Percentiles rank a stretch among this genome's conserved stretches.
These are phyloP conservation scores for Datnioides undecimradiatus DNA, from an alignment of 2,113 vertebrate genomes.

Conservation along the genomic window DNA sequence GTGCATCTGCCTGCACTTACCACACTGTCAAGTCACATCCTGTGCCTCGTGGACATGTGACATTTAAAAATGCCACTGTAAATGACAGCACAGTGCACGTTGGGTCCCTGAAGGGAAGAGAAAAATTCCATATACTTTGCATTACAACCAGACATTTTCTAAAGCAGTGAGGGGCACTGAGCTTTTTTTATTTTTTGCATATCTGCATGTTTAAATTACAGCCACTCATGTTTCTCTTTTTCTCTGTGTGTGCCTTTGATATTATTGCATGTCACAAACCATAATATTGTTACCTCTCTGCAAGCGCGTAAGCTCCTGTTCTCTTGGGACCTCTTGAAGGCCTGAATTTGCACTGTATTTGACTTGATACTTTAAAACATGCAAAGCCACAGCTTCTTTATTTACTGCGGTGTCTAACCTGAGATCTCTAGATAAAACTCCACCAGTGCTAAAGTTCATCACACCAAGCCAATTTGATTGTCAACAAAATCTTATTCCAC, in stretches of 20 bases:
- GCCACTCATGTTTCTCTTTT: neutral
- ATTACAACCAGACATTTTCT: constrained; percentile 31
- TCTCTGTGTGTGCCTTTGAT: neutral
- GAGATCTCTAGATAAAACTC: neutral
- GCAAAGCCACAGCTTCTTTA: constrained; percentile 24
- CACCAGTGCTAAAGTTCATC: neutral
- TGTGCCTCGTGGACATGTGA: constrained; percentile 71
- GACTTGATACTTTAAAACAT: constrained; percentile 4
- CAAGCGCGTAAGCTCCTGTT: neutral
- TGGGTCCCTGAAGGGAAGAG: constrained; percentile 28
- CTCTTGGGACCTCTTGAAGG: neutral
- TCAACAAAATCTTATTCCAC: neutral
- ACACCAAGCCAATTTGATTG: neutral
- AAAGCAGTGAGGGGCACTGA: neutral
- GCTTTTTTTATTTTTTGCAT: neutral
- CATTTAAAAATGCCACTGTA: constrained; percentile 75
- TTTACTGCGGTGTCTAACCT: neutral
- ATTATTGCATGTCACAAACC: neutral
- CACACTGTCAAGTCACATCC: constrained; percentile 66
- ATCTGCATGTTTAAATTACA: constrained; percentile 23
- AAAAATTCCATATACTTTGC: constrained; percentile 33
- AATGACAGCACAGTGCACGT: constrained; percentile 56
- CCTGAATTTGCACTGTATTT: constrained; percentile 6
- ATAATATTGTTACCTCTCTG: neutral
- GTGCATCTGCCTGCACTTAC: constrained; percentile 53